phyloP scores from a whole-genome alignment of 2,113 vertebrate species.

The Chaetura pelagica region DNA sequence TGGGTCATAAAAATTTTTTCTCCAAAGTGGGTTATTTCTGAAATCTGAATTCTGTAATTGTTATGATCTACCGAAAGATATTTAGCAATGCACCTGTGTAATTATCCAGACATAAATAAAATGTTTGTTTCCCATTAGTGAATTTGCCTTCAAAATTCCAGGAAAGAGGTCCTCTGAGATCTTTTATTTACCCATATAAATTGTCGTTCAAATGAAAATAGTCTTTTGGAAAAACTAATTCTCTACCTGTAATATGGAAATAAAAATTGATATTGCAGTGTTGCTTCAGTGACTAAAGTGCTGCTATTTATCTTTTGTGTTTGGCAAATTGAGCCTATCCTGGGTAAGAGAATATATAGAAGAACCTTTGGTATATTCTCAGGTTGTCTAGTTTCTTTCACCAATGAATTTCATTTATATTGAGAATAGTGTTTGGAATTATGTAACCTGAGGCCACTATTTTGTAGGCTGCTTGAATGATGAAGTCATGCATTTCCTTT shows the following conservation, averaged over 20 bases:
- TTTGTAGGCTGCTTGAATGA: not conserved
- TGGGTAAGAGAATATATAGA: not conserved
- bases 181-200: not conserved
- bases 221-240: not conserved
- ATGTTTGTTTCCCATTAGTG: not conserved
- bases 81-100: not conserved
- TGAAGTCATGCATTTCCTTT: not conserved
- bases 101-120: not conserved
- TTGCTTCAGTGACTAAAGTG: not conserved
- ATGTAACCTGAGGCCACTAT: not conserved
- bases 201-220: conserved; percentile 24
- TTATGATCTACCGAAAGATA: not conserved
- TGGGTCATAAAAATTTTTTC: not conserved
- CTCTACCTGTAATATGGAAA: not conserved
- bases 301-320: conserved; percentile 19
- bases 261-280: not conserved
- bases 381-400: not conserved
- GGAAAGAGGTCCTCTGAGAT: not conserved
- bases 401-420: not conserved
- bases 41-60: not conserved
- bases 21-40: not conserved
- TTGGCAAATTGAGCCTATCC: not conserved
- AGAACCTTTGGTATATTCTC: not conserved
- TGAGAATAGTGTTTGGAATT: conserved; percentile 4
- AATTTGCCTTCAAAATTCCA: not conserved